phyloP scores from a whole-genome alignment of 2,888 invertebrate genomes.

The Yponomeuta malinellus region DNA sequence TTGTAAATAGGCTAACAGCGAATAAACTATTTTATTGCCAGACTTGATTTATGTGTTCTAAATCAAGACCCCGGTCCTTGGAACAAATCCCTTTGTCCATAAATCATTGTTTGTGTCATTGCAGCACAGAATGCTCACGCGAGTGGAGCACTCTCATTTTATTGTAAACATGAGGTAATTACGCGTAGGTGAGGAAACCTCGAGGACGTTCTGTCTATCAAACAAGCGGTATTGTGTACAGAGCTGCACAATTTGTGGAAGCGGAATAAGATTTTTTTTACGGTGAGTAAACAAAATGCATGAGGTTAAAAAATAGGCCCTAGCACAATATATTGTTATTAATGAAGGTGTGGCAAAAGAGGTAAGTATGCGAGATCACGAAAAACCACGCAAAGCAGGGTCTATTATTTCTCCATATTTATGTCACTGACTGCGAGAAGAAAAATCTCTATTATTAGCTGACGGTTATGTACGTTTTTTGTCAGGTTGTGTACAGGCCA shows the following conservation, averaged over 20 bases:
- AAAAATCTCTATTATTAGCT: no score
- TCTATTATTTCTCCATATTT: no score
- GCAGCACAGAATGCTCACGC: background rate
- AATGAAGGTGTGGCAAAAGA: no score
- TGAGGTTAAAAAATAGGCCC: background rate
- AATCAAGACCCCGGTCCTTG: background rate
- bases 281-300: background rate
- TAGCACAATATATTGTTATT: background rate
- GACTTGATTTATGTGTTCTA: background rate
- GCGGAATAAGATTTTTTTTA: background rate
- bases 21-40: background rate
- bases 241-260: background rate
- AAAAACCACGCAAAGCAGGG: no score
- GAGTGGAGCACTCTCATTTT: background rate
- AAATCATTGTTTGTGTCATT: constrained; percentile 2
- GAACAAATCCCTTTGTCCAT: background rate
- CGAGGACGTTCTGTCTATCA: constrained; percentile 4
- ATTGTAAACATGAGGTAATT: background rate
- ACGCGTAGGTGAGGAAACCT: background rate
- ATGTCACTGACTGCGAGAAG: no score
- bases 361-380: no score
- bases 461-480: no score
- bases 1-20: background rate
- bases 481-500: no score
- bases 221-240: background rate